Conservation (phyloP, 2,797 vertebrate genomes). For the Mareca strepera region DNA sequence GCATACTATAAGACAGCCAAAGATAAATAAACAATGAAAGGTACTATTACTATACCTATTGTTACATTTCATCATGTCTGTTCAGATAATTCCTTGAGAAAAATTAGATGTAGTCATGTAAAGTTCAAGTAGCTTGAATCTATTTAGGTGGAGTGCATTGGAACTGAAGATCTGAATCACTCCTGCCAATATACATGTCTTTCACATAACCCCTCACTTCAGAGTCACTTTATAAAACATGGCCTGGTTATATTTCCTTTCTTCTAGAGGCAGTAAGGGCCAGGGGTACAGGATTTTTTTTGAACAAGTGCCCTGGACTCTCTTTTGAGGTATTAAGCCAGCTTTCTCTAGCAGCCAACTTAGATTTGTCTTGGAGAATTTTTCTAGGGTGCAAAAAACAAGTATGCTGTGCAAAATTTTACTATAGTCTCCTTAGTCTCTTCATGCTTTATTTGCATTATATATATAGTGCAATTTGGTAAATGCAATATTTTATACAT, state of each 20-base stretch:
- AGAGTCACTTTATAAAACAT: slow-evolving; percentile 47
- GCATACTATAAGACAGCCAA: neutral
- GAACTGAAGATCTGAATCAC: slow-evolving; percentile 6
- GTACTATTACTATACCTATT: neutral
- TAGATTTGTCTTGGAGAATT: neutral
- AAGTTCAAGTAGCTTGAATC: slow-evolving; percentile 21
- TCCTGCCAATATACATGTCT: slow-evolving; percentile 25
- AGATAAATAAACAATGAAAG: neutral
- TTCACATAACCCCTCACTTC: slow-evolving; percentile 51
- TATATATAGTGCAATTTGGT: neutral
- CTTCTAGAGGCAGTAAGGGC: neutral
- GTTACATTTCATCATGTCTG: neutral
- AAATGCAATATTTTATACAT: neutral
- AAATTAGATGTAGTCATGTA: neutral
- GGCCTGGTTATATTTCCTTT: neutral
- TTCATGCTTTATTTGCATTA: neutral
- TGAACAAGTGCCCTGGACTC: slow-evolving; percentile 48
- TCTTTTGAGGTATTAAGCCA: slow-evolving; percentile 5
- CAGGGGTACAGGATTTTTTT: slow-evolving; percentile 18
- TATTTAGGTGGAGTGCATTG: neutral
- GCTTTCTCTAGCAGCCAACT: slow-evolving; percentile 24
- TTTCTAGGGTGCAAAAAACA: neutral
- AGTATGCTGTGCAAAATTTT: neutral
- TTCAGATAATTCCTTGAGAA: neutral
- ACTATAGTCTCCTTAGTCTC: neutral